A percentile compares a stretch with the other conserved stretches of the same genome.
Evolutionary conservation across 2,113 vertebrate genomes (phyloP).

Genomic region (Elephantulus edwardii): DNA sequence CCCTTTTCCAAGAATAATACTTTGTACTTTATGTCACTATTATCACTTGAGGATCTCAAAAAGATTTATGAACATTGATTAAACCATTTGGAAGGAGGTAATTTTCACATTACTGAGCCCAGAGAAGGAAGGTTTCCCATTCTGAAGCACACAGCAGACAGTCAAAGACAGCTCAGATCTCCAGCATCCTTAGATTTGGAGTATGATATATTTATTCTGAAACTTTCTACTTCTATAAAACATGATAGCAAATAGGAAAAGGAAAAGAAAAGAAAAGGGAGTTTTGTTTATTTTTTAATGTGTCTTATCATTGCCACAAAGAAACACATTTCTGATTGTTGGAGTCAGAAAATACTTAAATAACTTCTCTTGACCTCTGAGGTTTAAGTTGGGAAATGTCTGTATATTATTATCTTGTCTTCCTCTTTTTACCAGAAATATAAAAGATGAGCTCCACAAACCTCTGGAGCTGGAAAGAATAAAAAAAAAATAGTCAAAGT

Average conservation of each 20-base stretch:
- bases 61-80: conserved; percentile 74
- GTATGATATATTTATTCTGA: neutral
- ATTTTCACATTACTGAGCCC: conserved; percentile 25
- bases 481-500: conserved; percentile 35
- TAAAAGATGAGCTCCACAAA: conserved; percentile 63
- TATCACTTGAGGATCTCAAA: conserved; percentile 51
- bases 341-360: conserved; percentile 49
- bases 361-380: conserved; percentile 41
- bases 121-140: conserved; percentile 30
- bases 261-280: neutral
- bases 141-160: conserved; percentile 12
- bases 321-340: conserved; percentile 53
- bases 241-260: neutral
- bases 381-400: conserved; percentile 45
- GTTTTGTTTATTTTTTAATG: neutral
- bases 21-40: conserved; percentile 65
- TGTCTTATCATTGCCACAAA: conserved; percentile 40
- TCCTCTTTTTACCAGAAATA: conserved; percentile 35
- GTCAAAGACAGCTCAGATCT: neutral
- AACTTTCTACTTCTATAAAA: neutral
- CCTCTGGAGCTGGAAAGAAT: conserved; percentile 29
- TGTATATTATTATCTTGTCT: conserved; percentile 65
- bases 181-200: neutral
- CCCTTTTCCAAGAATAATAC: conserved; percentile 66
- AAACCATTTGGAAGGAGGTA: conserved; percentile 55